Evolutionary conservation across 2,113 vertebrate species (phyloP).

Genomic region (Corythaixoides concolor): DNA sequence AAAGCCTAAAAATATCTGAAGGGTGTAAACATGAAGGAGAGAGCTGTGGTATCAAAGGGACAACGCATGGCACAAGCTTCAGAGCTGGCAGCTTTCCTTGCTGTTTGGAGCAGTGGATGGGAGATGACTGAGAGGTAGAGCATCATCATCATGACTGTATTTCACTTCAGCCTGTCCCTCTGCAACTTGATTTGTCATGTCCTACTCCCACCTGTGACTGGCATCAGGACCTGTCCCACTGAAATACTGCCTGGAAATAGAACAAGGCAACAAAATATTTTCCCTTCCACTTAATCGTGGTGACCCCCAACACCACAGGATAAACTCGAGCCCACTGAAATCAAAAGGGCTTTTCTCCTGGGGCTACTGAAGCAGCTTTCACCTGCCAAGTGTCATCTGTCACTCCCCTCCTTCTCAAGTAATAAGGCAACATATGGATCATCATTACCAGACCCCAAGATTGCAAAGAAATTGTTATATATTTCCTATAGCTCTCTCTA

Average conservation of each 20-base stretch:
- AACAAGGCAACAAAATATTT: neutral
- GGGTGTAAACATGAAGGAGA: conserved; percentile 59
- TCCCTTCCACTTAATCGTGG: neutral
- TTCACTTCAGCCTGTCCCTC: neutral
- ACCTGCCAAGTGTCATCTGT: neutral
- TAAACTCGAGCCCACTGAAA: neutral
- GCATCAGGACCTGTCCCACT: neutral
- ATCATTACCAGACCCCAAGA: neutral
- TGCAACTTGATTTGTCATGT: neutral
- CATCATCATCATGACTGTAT: neutral
- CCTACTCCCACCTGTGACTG: neutral
- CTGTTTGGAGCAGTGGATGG: neutral
- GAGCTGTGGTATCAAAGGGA: conserved; percentile 33
- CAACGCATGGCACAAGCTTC: neutral
- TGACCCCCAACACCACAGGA: neutral
- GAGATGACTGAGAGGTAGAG: neutral
- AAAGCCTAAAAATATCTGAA: conserved; percentile 56
- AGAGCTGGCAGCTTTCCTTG: conserved; percentile 3
- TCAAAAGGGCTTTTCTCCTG: neutral
- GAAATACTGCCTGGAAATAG: neutral
- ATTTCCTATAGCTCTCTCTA: neutral
- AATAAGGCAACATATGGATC: neutral
- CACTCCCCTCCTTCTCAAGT: neutral
- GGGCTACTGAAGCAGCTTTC: neutral
- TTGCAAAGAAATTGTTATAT: neutral